Base-by-base conservation (phyloP, 2,797 vertebrate species). In the Carapus acus region DNA sequence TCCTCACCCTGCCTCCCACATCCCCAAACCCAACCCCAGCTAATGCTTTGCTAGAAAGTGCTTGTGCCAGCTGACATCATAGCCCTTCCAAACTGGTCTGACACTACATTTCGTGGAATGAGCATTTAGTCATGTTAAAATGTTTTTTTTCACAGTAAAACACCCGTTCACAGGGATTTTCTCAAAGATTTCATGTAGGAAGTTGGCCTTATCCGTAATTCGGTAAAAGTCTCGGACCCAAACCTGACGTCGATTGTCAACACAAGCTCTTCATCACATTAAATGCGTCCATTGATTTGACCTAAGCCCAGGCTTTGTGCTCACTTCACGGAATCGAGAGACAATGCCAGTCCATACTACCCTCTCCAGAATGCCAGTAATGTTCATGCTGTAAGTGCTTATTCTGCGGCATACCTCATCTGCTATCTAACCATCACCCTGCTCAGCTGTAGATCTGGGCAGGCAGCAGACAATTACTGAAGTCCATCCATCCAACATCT, bases 51-150 rank as follows among this genome's bases (percentile, higher is more conserved):
- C 49, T 54, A 42, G 27, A 48, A 43, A 22, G 44, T 24, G 43
- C 36, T 37, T 56, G 49, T 40, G 24, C 16, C 16, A 27, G 42
- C 51, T 49, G 15, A 42, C 43, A 20, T 22, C 2, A 17, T 45
- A 43, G 17, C 46, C 29, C 39, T 14, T 63, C 40, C 49, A 50
- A 38, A 43, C 42, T 46, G 40, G 49, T 57, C 17, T 39, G 51
- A 22, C n/a, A n/a, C 36, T 16, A 72, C 9, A 58, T 67, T 60
- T 74, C 74, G 73, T 77, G 70, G 80, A 77, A 59, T 71, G 61
- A 63, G 60, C 54, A 45, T 39, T 2, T 23, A 17, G 29, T 47
- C 8, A n/a, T n/a, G n/a, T n/a, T n/a, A n/a, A n/a, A n/a, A n/a
- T n/a, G n/a, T n/a, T n/a, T n/a, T n/a, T n/a, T n/a, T n/a, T n/a